Evolutionary conservation across 2,888 invertebrate genomes (phyloP).

Genomic region (Chloroclysta siterata): DNA sequence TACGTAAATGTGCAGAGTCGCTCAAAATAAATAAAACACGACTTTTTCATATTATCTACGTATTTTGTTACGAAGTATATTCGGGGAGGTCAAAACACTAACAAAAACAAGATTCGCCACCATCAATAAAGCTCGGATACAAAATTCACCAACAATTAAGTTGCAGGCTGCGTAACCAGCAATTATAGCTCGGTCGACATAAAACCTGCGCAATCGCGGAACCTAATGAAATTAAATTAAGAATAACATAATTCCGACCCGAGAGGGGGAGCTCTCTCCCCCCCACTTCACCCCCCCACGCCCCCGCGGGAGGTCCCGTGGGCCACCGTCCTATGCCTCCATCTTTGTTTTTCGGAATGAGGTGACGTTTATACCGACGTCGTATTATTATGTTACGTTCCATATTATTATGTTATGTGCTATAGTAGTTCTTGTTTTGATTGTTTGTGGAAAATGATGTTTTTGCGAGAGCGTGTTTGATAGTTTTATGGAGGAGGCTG

Average conservation of each 20-base stretch:
- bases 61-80: no score
- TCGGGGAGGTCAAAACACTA: constrained; percentile 1
- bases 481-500: constrained; percentile 31
- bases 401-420: constrained; percentile 50
- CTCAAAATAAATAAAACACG: no score
- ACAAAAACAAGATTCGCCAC: constrained; percentile 12
- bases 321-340: constrained; percentile 45
- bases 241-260: constrained; percentile 71
- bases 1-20: no score
- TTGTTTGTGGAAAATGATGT: constrained; percentile 43
- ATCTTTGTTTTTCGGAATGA: constrained; percentile 70
- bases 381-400: constrained; percentile 51
- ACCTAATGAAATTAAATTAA: constrained; percentile 81
- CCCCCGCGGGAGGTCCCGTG: constrained; percentile 13
- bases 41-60: no score
- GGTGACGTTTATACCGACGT: constrained; percentile 57
- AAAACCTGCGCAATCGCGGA: constrained; percentile 64
- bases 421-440: constrained; percentile 43
- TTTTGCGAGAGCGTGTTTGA: constrained; percentile 37
- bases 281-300: background rate
- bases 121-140: constrained; percentile 38
- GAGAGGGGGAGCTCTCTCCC: constrained; percentile 14
- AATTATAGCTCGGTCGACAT: constrained; percentile 47
- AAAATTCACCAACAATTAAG: constrained; percentile 51
- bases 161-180: constrained; percentile 43